A percentile compares a stretch with the other conserved stretches of the same genome.
Conservation (phyloP, 2,797 vertebrate genomes). For the Pterois miles region DNA sequence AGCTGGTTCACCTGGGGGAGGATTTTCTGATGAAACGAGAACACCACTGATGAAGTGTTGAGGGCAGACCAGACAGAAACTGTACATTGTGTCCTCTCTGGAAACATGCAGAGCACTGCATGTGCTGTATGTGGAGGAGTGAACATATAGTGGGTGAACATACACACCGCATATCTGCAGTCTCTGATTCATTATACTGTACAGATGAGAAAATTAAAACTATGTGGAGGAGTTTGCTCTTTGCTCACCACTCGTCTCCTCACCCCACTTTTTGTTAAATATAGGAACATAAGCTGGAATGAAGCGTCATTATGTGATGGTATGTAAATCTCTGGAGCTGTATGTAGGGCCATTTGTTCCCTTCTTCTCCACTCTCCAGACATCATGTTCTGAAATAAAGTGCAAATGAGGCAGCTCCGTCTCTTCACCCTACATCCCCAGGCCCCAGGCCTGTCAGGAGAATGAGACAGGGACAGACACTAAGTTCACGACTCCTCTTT, state of each 20-base stretch:
- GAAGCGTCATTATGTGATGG: constrained; percentile 5
- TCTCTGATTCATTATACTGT: constrained; percentile 42
- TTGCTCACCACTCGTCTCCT: constrained; percentile 7
- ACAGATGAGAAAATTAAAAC: constrained; percentile 19
- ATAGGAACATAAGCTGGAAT: constrained; percentile 9
- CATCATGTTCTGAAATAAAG: constrained; percentile 16
- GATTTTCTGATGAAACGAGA: constrained; percentile 9
- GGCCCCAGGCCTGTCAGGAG: constrained; percentile 30
- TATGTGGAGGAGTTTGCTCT: constrained; percentile 31
- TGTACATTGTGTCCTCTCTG: background rate
- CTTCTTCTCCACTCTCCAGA: constrained; percentile 2
- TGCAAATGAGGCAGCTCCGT: constrained; percentile 29
- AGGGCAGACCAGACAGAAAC: background rate
- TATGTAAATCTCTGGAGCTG: constrained; percentile 10
- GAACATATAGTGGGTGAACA: constrained; percentile 19
- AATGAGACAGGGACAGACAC: background rate
- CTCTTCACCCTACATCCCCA: constrained; percentile 3
- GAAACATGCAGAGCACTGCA: constrained; percentile 5
- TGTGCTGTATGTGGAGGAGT: constrained; percentile 26
- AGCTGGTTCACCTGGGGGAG: constrained; percentile 2
- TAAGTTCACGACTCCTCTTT: constrained; percentile 9
- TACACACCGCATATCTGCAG: constrained; percentile 5
- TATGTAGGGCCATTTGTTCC: background rate
- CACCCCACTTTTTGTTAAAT: constrained; percentile 17
- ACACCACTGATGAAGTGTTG: background rate